A percentile compares a stretch with the other conserved stretches of the same genome.
These are phyloP conservation scores for Wiebesia pumilae DNA, from an alignment of 1,140 invertebrate species.

Conservation along the genomic window DNA sequence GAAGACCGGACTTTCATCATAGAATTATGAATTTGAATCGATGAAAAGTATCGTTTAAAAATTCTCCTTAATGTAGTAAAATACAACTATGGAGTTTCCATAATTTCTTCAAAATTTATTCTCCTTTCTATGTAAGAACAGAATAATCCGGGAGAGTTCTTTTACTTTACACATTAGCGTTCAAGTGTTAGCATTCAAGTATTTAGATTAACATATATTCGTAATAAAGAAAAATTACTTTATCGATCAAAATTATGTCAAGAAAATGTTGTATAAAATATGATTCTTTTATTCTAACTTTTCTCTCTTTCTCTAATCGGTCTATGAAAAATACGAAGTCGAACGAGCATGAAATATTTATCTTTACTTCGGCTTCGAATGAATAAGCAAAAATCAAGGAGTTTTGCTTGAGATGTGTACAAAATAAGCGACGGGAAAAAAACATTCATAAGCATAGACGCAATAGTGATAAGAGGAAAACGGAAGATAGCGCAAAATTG, in stretches of 20 bases:
- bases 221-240: neutral
- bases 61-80: too few relatives aligned
- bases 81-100: too few relatives aligned
- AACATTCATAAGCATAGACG: conserved; percentile 15
- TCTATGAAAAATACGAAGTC: neutral
- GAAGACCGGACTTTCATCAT: too few relatives aligned
- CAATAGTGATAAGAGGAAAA: conserved; percentile 27
- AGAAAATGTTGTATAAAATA: neutral
- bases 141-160: too few relatives aligned
- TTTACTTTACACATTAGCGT: too few relatives aligned
- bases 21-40: too few relatives aligned
- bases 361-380: neutral
- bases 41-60: too few relatives aligned
- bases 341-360: neutral
- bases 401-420: neutral
- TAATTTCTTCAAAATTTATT: too few relatives aligned
- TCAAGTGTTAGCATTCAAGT: too few relatives aligned
- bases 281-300: neutral
- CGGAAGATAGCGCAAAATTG: conserved; percentile 5
- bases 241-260: neutral
- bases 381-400: neutral
- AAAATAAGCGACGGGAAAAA: neutral
- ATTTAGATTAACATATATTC: neutral
- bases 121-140: too few relatives aligned
- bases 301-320: neutral